These are phyloP conservation scores for Diploscapter pachys DNA, from an alignment of 1,140 invertebrate genomes.

Conservation along the genomic window DNA sequence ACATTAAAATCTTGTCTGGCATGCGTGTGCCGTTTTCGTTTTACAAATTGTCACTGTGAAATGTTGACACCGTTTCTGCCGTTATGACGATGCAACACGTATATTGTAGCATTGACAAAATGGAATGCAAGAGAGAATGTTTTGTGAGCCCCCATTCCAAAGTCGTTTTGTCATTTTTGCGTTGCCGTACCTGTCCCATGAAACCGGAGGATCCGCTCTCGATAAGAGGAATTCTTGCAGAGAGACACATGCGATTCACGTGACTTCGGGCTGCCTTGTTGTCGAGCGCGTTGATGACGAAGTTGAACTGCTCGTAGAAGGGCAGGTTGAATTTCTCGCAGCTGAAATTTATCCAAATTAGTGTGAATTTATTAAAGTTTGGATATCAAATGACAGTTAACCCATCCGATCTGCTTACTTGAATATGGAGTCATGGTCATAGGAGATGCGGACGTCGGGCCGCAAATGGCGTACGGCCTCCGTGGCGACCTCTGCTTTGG, in stretches of 20 bases:
- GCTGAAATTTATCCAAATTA: slow-evolving; percentile 10
- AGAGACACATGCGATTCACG: slow-evolving; percentile 97
- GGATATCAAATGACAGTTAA: not conserved
- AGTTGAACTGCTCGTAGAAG: slow-evolving; percentile 84
- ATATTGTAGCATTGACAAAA: no score
- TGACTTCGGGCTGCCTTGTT: slow-evolving; percentile 91
- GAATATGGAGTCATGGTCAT: slow-evolving; percentile 88
- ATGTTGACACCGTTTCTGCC: no score
- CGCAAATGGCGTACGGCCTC: slow-evolving; percentile 84
- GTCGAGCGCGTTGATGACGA: slow-evolving; percentile 95
- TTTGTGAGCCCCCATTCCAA: no score
- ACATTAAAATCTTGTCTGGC: no score
- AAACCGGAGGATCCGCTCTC: slow-evolving; percentile 97
- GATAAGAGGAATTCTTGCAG: slow-evolving; percentile 84
- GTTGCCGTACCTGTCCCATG: slow-evolving; percentile 74
- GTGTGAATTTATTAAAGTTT: slow-evolving; percentile 12
- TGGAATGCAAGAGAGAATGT: no score
- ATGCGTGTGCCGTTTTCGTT: no score
- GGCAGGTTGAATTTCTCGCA: slow-evolving; percentile 79
- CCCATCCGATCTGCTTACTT: slow-evolving; percentile 66
- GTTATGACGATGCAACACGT: no score
- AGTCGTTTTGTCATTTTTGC: no score
- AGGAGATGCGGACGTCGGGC: slow-evolving; percentile 74
- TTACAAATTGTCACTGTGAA: no score
- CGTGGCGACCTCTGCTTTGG: slow-evolving; percentile 77